phyloP scores from a whole-genome alignment of 2,888 invertebrate genomes.

The Drosophila birchii region DNA sequence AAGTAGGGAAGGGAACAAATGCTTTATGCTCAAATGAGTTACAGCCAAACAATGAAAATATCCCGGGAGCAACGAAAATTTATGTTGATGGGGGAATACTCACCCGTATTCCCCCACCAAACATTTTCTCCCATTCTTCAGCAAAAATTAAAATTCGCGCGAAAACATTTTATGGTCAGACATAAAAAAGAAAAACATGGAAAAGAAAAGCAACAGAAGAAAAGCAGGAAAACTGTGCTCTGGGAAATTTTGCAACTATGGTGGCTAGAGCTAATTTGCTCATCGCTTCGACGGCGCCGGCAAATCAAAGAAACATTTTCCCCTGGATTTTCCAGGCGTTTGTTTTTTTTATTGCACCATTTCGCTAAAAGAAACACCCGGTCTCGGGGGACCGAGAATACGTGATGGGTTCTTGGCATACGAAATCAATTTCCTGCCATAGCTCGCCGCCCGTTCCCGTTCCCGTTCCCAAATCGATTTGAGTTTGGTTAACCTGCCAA shows the following conservation, averaged over 20 bases:
- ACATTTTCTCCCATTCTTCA: constrained; percentile 12
- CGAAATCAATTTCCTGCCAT: constrained; percentile 70
- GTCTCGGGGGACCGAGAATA: constrained; percentile 26
- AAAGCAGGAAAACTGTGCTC: not conserved
- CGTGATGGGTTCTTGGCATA: constrained; percentile 54
- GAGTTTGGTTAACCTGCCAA: constrained; percentile 80
- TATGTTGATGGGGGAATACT: constrained; percentile 18
- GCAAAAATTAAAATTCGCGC: constrained; percentile 68
- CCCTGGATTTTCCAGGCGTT: constrained; percentile 39
- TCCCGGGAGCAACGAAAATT: constrained; percentile 32
- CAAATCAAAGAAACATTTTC: constrained; percentile 76
- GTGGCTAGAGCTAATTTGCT: constrained; percentile 67
- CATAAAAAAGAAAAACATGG: constrained; percentile 53
- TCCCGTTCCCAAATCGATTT: constrained; percentile 73
- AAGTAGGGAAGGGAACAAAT: constrained; percentile 40
- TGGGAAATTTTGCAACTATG: constrained; percentile 56
- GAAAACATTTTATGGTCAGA: constrained; percentile 68
- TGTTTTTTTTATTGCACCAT: constrained; percentile 53
- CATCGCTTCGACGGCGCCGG: constrained; percentile 33
- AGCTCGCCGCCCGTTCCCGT: constrained; percentile 32
- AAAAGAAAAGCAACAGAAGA: not conserved
- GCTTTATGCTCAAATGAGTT: constrained; percentile 75
- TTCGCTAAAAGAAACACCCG: constrained; percentile 26
- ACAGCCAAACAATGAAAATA: constrained; percentile 65
- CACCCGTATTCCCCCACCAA: constrained; percentile 7